Conservation (phyloP, 2,113 vertebrate genomes). For the Ictidomys tridecemlineatus region DNA sequence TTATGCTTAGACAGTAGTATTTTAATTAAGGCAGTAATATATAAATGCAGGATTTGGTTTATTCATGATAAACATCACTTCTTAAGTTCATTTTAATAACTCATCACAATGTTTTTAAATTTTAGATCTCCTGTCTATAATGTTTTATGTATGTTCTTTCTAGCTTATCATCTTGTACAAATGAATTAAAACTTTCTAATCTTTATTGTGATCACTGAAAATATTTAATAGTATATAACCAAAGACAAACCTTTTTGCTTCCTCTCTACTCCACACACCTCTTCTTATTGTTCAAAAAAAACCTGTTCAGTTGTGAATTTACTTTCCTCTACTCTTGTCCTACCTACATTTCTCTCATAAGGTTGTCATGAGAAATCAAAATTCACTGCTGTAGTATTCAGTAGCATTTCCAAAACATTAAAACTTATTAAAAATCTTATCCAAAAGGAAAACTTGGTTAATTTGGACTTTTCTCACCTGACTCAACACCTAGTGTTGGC, state of each 20-base stretch:
- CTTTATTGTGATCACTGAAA: neutral
- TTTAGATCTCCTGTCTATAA: neutral
- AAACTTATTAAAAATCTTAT: neutral
- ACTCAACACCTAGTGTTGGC: neutral
- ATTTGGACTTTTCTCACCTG: slow-evolving; percentile 10
- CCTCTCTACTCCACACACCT: neutral
- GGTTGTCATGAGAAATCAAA: neutral
- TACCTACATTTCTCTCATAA: neutral
- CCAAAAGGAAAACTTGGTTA: neutral
- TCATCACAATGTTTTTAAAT: slow-evolving; percentile 3
- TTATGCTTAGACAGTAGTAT: slow-evolving; percentile 34
- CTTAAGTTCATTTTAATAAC: neutral
- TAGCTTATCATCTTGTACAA: slow-evolving; percentile 5
- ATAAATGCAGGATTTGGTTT: neutral
- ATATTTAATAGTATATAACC: neutral
- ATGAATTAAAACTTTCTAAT: neutral
- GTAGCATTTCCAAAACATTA: neutral
- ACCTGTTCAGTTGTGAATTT: neutral
- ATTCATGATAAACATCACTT: neutral
- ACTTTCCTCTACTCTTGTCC: neutral
- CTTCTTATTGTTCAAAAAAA: neutral
- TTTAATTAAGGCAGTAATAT: neutral
- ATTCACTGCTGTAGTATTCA: neutral
- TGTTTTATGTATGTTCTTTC: slow-evolving; percentile 19
- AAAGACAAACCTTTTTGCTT: neutral